Evolutionary conservation across 2,113 vertebrate genomes (phyloP).

Genomic region (Girardinichthys multiradiatus): DNA sequence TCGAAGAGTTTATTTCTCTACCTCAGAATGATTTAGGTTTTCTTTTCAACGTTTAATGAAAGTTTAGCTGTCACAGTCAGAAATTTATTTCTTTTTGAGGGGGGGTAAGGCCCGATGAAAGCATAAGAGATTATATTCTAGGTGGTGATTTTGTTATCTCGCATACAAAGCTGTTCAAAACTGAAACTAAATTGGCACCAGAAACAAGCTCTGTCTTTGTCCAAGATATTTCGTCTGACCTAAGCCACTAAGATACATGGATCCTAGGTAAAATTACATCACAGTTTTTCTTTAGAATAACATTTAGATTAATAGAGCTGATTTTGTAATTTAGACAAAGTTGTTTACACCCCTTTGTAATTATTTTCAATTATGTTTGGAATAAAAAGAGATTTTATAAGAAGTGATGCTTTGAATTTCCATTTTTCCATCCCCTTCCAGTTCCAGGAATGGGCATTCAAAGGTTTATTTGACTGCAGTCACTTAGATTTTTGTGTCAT

Average conservation of each 20-base stretch:
- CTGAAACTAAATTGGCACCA: too few species aligned
- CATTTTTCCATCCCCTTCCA: not conserved
- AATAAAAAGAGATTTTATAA: not conserved
- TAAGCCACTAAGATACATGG: not conserved
- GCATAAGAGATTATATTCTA: not conserved
- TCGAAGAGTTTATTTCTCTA: not conserved
- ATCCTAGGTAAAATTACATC: not conserved
- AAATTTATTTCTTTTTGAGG: too few species aligned
- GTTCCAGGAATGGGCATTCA: not conserved
- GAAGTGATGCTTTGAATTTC: not conserved
- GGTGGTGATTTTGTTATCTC: not conserved
- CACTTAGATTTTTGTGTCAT: not conserved
- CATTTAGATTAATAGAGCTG: not conserved
- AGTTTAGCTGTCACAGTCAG: not conserved
- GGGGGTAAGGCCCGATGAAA: not conserved
- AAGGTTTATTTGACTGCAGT: not conserved
- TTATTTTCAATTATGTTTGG: too few species aligned
- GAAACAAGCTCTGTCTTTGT: not conserved
- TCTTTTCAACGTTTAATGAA: accelerated
- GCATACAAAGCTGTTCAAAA: not conserved
- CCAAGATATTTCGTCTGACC: not conserved
- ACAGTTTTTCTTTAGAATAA: not conserved
- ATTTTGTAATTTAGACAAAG: not conserved
- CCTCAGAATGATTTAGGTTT: not conserved
- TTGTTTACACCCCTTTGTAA: too few species aligned